Base-by-base conservation (phyloP, 2,113 vertebrate genomes). In the Calidris pygmaea region DNA sequence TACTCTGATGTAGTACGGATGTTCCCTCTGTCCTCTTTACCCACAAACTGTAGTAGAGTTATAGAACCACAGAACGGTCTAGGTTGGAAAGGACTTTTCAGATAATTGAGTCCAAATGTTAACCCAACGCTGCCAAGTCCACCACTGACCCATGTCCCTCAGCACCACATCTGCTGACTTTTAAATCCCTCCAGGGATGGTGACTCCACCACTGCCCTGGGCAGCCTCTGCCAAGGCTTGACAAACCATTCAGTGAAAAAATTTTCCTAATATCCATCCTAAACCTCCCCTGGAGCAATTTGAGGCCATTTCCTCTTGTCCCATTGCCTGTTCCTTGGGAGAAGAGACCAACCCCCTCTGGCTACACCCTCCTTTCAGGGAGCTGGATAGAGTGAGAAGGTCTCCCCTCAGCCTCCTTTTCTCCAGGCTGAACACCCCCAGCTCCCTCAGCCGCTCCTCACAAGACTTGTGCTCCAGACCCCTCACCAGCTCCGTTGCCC, bases 1-100 rank as follows among this genome's bases (percentile, higher is more conserved):
- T 17, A 19, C 45, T 45, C 45, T 4, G 13, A 19, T 1, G 2
- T 3, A 27, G n/a, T 19, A 8, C 32, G 4, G 68, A 24, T 27
- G 35, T 23, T 70, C 43, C 24, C 18, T n/a, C 21, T 52, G 37
- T 17, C 35, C 35, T 52, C 35, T 55, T 35, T 45, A 60, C 3
- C 30, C 58, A 14, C 16, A 18, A 43, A 52, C 1, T 18, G 29
- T 24, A 23, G 55, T 20, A 56, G 30, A 56, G 12, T n/a, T 34
- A 59, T 6, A 59, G 14, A 35, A 35, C 6, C 6, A 52, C 24
- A 15, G 50, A 27, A 52, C 27, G 6, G 9, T 10, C 32, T 35
- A 23, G 58, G 14, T 24, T 59, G 58, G 34, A 59, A 59, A 14
- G 13, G 58, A 59, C 21, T 19, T 34, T 58, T 58, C 20, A 34